Percentiles rank a stretch among this genome's conserved stretches.
Evolutionary conservation across 2,113 vertebrate genomes (phyloP).

Genomic region (Manacus vitellinus): DNA sequence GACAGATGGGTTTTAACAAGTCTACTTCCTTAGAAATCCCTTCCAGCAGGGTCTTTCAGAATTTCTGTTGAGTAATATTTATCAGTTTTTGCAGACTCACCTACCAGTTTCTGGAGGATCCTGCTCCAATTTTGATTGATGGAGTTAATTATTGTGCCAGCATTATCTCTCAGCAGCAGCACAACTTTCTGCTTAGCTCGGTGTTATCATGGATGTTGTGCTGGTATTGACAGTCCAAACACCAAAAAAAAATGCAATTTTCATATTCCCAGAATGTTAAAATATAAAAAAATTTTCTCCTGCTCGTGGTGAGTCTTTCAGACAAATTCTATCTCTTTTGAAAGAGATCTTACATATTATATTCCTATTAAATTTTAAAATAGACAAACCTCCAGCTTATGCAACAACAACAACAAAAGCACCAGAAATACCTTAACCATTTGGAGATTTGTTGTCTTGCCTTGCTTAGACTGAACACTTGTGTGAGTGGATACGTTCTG

Average conservation of each 20-base stretch:
- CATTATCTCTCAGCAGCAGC: slow-evolving; percentile 1
- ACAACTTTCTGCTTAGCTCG: not conserved
- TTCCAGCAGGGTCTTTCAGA: not conserved
- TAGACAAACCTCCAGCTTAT: not conserved
- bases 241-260: not conserved
- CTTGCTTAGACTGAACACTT: not conserved
- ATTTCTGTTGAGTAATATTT: slow-evolving; percentile 15
- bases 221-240: not conserved
- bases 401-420: not conserved
- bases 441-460: not conserved
- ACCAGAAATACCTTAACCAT: not conserved
- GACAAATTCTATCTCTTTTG: not conserved
- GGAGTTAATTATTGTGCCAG: slow-evolving; percentile 15
- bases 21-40: not conserved
- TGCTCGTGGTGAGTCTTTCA: not conserved
- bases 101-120: not conserved
- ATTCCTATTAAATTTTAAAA: not conserved
- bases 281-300: not conserved
- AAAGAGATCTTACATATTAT: not conserved
- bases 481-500: fast-evolving
- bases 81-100: slow-evolving; percentile 24
- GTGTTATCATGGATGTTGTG: not conserved
- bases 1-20: not conserved
- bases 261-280: not conserved
- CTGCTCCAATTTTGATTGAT: slow-evolving; percentile 3